Evolutionary conservation across 2,113 vertebrate genomes (phyloP).

Genomic region (Pao palembangensis): DNA sequence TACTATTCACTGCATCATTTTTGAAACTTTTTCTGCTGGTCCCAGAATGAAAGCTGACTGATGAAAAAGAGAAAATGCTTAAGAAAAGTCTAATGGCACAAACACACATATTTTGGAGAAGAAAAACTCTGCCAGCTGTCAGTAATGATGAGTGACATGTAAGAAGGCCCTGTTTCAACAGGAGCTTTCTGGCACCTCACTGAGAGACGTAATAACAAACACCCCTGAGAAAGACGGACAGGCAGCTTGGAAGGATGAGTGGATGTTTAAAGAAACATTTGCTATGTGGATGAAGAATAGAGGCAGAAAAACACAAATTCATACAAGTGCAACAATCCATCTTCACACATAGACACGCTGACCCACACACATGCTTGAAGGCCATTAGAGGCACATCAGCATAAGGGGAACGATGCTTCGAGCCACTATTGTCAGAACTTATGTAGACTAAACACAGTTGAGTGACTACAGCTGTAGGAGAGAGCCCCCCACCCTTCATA

Average conservation of each 20-base stretch:
- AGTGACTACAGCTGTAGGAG: constrained; percentile 70
- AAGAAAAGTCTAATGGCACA: too few species aligned
- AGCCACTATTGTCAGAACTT: constrained; percentile 67
- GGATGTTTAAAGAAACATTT: not conserved
- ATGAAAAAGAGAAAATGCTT: too few species aligned
- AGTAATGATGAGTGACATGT: constrained; percentile 8
- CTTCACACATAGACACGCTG: constrained; percentile 22
- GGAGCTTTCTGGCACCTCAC: constrained; percentile 10
- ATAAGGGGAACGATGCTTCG: constrained; percentile 50
- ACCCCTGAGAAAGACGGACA: not conserved
- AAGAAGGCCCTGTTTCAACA: constrained; percentile 5
- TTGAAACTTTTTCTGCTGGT: too few species aligned
- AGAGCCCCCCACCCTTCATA: constrained; percentile 4
- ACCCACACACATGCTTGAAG: constrained; percentile 32
- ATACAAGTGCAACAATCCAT: constrained; percentile 18
- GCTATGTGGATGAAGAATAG: not conserved
- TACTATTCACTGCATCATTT: too few species aligned
- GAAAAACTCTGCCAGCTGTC: not conserved
- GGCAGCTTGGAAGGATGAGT: not conserved
- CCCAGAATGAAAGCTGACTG: too few species aligned
- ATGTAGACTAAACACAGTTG: constrained; percentile 74
- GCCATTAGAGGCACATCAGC: constrained; percentile 56
- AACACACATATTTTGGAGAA: not conserved
- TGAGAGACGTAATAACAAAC: constrained; percentile 22
- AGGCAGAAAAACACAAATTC: constrained; percentile 4